Conservation (phyloP, 2,113 vertebrate species). For the Balaeniceps rex region DNA sequence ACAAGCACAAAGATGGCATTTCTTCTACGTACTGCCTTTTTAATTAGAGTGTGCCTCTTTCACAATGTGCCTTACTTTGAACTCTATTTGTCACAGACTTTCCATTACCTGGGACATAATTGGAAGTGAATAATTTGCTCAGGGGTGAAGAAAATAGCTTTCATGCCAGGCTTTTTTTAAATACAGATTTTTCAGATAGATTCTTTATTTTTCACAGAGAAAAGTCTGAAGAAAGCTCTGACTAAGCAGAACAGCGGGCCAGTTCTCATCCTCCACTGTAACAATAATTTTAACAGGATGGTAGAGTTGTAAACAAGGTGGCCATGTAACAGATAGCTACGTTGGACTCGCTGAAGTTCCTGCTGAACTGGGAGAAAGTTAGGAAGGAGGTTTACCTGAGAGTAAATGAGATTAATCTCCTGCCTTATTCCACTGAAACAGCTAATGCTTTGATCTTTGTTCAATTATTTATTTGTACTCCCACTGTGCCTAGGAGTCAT, state of each 20-base stretch:
- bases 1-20: neutral
- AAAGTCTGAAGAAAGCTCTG: neutral
- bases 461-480: slow-evolving; percentile 11
- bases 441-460: neutral
- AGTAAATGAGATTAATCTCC: neutral
- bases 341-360: neutral
- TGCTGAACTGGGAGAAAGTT: neutral
- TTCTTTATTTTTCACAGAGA: neutral
- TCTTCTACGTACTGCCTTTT: neutral
- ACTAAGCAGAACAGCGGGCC: neutral
- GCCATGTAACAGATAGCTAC: neutral
- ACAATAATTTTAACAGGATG: neutral
- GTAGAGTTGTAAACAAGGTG: neutral
- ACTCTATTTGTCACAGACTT: neutral
- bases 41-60: neutral
- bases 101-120: neutral
- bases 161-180: neutral
- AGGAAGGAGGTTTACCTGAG: neutral
- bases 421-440: neutral
- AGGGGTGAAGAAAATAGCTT: neutral
- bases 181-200: neutral
- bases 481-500: neutral
- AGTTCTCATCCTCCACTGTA: neutral
- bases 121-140: slow-evolving; percentile 3
- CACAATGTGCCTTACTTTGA: neutral